Evolutionary conservation across 2,888 invertebrate genomes (phyloP).

Genomic region (Cloeon dipterum): DNA sequence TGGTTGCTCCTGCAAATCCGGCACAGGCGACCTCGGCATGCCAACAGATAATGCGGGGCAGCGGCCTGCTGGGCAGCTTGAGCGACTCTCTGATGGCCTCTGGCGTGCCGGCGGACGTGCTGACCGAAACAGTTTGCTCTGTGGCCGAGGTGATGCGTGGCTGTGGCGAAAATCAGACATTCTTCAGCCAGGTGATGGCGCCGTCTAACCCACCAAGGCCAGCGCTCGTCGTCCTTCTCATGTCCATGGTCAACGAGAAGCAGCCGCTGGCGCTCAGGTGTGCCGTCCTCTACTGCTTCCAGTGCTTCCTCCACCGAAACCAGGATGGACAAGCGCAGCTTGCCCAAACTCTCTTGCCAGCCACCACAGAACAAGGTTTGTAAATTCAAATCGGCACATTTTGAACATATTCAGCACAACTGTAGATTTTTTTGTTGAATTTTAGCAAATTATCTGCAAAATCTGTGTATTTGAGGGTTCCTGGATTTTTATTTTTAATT

Average conservation of each 20-base stretch:
- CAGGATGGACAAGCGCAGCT: slow-evolving; percentile 69
- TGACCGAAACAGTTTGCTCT: slow-evolving; percentile 88
- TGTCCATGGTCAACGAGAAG: slow-evolving; percentile 98
- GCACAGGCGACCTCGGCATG: slow-evolving; percentile 52
- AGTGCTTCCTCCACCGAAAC: slow-evolving; percentile 87
- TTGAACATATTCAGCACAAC: no score
- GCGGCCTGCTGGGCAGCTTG: slow-evolving; percentile 56
- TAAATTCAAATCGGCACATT: neutral
- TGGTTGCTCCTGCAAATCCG: slow-evolving; percentile 87
- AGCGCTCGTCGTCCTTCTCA: slow-evolving; percentile 77
- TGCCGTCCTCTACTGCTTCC: slow-evolving; percentile 91
- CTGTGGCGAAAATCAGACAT: slow-evolving; percentile 74
- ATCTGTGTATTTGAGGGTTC: no score
- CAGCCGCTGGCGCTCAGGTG: slow-evolving; percentile 77
- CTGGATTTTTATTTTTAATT: neutral
- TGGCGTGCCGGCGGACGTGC: slow-evolving; percentile 87
- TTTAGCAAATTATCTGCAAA: no score
- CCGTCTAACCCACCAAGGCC: slow-evolving; percentile 86
- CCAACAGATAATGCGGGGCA: slow-evolving; percentile 71
- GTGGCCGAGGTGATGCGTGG: slow-evolving; percentile 89
- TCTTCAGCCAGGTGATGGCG: slow-evolving; percentile 68
- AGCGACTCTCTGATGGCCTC: slow-evolving; percentile 86
- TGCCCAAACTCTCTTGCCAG: slow-evolving; percentile 79
- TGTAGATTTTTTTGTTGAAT: no score
- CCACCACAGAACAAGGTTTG: slow-evolving; percentile 42